Evolutionary conservation across 2,888 invertebrate genomes (phyloP).

Genomic region (Zele albiditarsus): DNA sequence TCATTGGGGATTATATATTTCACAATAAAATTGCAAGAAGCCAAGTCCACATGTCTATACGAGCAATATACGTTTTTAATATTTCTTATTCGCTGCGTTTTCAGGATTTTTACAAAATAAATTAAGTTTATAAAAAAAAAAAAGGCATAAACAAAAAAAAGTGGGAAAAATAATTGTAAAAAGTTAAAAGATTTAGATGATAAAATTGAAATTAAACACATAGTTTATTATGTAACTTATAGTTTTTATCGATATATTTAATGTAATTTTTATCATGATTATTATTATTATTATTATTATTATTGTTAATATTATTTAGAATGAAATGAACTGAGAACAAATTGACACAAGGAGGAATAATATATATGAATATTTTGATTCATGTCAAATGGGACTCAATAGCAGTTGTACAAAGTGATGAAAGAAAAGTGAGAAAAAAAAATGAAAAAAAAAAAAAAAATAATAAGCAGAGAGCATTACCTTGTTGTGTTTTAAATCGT

Average conservation of each 20-base stretch:
- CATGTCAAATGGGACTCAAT: conserved; percentile 32
- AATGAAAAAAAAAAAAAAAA: background rate
- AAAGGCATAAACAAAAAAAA: conserved; percentile 10
- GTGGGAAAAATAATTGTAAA: conserved; percentile 1
- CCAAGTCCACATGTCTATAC: background rate
- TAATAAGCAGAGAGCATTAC: background rate
- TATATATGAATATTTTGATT: conserved; percentile 20
- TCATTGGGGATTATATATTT: background rate
- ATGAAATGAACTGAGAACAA: conserved; percentile 17
- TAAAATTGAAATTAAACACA: background rate
- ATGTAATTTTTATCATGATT: conserved; percentile 1
- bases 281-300: conserved; percentile 17
- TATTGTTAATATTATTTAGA: conserved; percentile 15
- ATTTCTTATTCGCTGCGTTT: conserved; percentile 50
- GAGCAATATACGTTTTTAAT: conserved; percentile 42
- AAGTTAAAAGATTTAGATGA: conserved; percentile 1
- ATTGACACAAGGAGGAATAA: background rate
- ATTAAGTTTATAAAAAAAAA: conserved; percentile 21
- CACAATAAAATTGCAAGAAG: background rate
- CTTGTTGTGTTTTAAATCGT: conserved; percentile 38
- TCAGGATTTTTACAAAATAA: conserved; percentile 46
- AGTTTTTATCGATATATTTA: conserved; percentile 12
- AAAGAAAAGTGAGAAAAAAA: conserved; percentile 20
- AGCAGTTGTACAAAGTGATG: conserved; percentile 32
- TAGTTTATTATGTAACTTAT: conserved; percentile 12